Base-by-base conservation (phyloP, 2,888 invertebrate genomes). In the Tetragonula carbonaria region DNA sequence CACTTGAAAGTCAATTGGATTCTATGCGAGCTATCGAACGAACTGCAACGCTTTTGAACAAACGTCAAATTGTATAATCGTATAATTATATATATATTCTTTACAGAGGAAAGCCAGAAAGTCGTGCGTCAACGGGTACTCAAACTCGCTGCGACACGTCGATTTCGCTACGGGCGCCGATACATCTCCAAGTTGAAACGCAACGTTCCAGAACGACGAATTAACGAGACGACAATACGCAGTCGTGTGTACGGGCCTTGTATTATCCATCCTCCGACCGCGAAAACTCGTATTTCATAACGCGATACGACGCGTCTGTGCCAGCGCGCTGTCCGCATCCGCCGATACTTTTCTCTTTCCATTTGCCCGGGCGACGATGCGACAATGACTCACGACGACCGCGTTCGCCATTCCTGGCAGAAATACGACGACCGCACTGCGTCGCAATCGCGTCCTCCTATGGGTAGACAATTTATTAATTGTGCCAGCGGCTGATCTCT, bases 401-500 rank as follows among this genome's bases (percentile, higher is more conserved):
- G 91, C 90, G 85, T 92, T 92, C 83, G 75, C 92, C 92, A 92
- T 92, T 92, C 86, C 83, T 74, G 90, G 91, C 87, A 82, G 80
- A 89, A 87, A 85, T 85, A 80, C 84, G 82, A 51, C 55, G 55
- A 73, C 63, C 71, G 16, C 28, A 38, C 21, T 77, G 82, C 72
- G 74, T 79, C 71, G 85, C 83, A 85, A 87, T 74, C 76, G 66
- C 75, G 71, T 71, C 65, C 87, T 53, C 86, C 77, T 90, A 88
- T 88, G 85, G 86, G 73, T 86, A 81, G 87, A 86, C 88, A 86
- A 91, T 91, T 91, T 88, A 91, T 91, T 90, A 91, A 92, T 91
- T 91, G 90, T 87, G 84, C 84, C 81, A 55, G 55, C 81, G 73
- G 62, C 68, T 45, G 76, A 57, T 63, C 23, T 65, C 80, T 66